Percentiles rank a stretch among this genome's conserved stretches.
phyloP scores from a whole-genome alignment of 2,113 vertebrate genomes.

The Clarias macrocephalus region DNA sequence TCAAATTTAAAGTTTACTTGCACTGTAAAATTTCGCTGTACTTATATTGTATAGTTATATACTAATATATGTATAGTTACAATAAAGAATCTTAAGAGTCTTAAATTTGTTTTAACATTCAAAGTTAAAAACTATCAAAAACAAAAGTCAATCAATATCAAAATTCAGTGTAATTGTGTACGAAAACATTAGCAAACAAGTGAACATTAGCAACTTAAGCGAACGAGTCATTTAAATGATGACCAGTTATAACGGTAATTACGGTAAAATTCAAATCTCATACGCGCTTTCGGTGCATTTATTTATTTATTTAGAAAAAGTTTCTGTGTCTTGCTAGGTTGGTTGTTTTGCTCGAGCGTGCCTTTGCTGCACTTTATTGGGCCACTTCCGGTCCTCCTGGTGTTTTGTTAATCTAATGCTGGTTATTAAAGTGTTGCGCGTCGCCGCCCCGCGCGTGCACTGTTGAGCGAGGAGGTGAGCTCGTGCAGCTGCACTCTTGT shows the following conservation, averaged over 20 bases:
- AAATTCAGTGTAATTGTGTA: not conserved
- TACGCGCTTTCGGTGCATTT: not conserved
- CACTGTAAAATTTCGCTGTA: too few species aligned
- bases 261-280: slow-evolving; percentile 40
- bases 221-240: not conserved
- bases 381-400: not conserved
- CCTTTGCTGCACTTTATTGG: not conserved
- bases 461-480: slow-evolving; percentile 6
- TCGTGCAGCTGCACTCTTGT: slow-evolving; percentile 10
- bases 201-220: not conserved
- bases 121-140: too few species aligned
- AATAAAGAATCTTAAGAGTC: too few species aligned
- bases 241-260: not conserved
- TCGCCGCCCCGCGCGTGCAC: not conserved
- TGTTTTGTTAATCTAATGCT: not conserved
- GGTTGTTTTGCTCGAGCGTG: not conserved
- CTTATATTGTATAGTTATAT: too few species aligned
- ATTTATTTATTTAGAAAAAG: not conserved
- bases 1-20: too few species aligned
- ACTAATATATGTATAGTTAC: too few species aligned
- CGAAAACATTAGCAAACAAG: not conserved
- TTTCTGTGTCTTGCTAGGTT: not conserved
- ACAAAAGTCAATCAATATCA: too few species aligned
- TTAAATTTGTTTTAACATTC: not conserved
- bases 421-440: not conserved